Evolutionary conservation across 92 coral and sea anemone genomes (phyloP).

Genomic region (Phenganax stokvisi): DNA sequence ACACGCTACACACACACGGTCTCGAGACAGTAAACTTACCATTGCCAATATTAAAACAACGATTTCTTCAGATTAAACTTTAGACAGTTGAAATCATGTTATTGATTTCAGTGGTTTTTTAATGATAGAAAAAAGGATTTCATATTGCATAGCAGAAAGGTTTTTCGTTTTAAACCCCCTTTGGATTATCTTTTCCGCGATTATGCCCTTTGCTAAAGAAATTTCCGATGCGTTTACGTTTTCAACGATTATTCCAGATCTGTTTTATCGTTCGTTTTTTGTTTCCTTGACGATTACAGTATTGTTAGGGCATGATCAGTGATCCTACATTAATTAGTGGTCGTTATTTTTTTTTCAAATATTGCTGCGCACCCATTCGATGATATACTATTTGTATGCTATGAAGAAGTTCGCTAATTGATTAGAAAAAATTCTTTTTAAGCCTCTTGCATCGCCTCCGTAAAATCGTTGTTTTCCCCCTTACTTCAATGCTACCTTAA

Average conservation of each 20-base stretch:
- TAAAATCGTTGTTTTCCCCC: no score
- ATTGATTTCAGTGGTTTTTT: background rate
- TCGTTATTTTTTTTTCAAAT: background rate
- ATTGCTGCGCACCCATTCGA: no score
- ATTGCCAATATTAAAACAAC: conserved; percentile 1
- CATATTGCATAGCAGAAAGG: no score
- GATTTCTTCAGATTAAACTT: background rate
- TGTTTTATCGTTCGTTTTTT: conserved; percentile 8
- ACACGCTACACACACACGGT: conserved; percentile 65
- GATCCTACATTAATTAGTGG: conserved; percentile 9
- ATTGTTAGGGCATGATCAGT: conserved; percentile 14
- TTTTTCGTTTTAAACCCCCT: no score
- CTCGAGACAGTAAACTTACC: background rate
- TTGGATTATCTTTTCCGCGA: background rate
- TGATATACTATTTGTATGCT: no score
- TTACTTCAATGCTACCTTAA: no score
- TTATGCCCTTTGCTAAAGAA: background rate
- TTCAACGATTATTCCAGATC: background rate
- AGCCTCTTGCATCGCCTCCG: no score
- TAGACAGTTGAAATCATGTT: background rate
- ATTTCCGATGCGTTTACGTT: background rate
- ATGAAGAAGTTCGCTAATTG: no score
- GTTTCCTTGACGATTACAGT: conserved; percentile 35
- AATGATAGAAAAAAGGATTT: background rate
- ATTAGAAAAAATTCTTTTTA: no score